A percentile compares a stretch with the other conserved stretches of the same genome.
Conservation (phyloP, 2,113 vertebrate genomes). For the Jacana jacana region DNA sequence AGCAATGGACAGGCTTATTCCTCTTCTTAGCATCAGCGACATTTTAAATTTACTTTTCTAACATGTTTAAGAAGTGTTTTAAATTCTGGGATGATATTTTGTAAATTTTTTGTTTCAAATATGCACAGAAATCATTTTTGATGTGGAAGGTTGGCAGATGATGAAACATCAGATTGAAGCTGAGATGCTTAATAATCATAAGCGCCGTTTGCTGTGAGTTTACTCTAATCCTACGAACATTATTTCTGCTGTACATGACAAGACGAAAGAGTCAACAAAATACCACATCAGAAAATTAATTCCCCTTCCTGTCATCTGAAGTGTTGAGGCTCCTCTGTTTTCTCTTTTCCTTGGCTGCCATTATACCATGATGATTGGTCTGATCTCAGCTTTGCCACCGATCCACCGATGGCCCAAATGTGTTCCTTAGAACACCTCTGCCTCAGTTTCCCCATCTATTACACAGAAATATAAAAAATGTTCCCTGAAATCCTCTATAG, state of each 20-base stretch:
- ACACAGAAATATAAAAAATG: background rate
- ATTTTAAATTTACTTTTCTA: constrained; percentile 64
- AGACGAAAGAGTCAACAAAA: constrained; percentile 51
- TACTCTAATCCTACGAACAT: constrained; percentile 32
- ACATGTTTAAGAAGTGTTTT: constrained; percentile 39
- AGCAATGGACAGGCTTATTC: constrained; percentile 46
- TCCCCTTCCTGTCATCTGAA: constrained; percentile 31
- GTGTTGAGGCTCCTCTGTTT: background rate
- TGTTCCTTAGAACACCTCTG: background rate
- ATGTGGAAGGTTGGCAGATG: constrained; percentile 45
- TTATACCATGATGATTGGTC: background rate
- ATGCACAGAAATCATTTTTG: constrained; percentile 35
- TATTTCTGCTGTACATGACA: constrained; percentile 59
- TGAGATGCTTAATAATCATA: constrained; percentile 44
- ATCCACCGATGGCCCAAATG: background rate
- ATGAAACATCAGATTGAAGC: constrained; percentile 49
- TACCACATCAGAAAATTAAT: constrained; percentile 46
- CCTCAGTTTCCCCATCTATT: background rate
- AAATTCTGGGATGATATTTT: constrained; percentile 54
- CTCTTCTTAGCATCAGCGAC: constrained; percentile 41
- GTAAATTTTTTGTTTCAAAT: constrained; percentile 70
- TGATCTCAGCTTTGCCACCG: background rate
- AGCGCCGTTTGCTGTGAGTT: constrained; percentile 26
- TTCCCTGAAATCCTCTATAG: background rate
- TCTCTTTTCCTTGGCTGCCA: background rate